These are phyloP conservation scores for Lanistes nyassanus DNA, from an alignment of 1,140 invertebrate genomes.

Conservation along the genomic window DNA sequence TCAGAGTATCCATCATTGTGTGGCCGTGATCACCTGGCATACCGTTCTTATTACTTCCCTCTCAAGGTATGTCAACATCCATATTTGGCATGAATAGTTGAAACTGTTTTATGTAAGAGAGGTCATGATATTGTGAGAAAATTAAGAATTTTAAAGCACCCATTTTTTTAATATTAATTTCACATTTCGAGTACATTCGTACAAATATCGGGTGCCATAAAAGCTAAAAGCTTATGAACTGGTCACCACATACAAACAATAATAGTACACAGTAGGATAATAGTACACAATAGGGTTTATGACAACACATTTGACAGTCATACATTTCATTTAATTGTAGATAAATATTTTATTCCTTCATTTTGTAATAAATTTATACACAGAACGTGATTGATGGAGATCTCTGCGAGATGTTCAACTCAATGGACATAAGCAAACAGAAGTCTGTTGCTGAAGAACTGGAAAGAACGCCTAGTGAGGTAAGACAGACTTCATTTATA, in stretches of 20 bases:
- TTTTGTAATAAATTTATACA: slow-evolving; percentile 37
- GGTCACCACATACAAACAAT: no score
- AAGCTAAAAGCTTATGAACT: no score
- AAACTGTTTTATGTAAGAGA: no score
- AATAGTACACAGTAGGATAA: no score
- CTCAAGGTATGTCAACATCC: slow-evolving; percentile 79
- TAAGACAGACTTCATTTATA: slow-evolving; percentile 66
- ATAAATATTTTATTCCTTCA: neutral
- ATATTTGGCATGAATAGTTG: neutral
- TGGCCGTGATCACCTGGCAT: slow-evolving; percentile 97
- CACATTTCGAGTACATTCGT: no score
- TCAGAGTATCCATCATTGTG: slow-evolving; percentile 96
- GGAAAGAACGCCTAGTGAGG: slow-evolving; percentile 93
- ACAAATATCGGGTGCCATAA: no score
- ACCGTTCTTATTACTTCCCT: slow-evolving; percentile 96
- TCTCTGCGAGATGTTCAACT: slow-evolving; percentile 98
- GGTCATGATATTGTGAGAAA: no score
- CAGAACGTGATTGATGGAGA: slow-evolving; percentile 98
- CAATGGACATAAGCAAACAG: slow-evolving; percentile 92
- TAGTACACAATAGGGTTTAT: no score
- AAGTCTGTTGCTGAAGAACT: slow-evolving; percentile 94
- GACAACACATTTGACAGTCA: no score
- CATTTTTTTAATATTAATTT: no score
- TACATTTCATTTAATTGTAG: neutral
- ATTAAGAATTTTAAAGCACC: no score